Conservation (phyloP, 2,797 vertebrate genomes). For the Platyrinchus mystaceus region DNA sequence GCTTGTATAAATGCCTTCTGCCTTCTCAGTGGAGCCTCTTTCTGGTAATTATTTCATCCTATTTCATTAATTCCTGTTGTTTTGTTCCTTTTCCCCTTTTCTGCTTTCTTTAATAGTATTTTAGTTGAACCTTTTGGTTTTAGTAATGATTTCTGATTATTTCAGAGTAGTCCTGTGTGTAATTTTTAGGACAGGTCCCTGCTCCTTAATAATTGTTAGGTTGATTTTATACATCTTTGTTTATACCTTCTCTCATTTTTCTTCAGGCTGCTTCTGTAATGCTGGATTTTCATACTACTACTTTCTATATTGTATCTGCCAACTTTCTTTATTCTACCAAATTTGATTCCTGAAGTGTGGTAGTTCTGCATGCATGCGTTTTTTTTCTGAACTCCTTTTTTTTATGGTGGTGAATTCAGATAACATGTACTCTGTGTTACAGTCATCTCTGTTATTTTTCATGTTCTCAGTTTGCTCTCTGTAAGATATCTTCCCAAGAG, state of each 20-base stretch:
- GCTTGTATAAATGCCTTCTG: neutral
- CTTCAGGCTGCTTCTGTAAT: neutral
- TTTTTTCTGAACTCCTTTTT: neutral
- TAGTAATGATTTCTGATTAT: neutral
- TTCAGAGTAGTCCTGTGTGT: neutral
- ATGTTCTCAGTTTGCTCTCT: neutral
- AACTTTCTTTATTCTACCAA: neutral
- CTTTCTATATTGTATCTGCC: neutral
- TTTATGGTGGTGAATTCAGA: neutral
- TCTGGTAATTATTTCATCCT: constrained; percentile 14
- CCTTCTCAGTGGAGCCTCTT: neutral
- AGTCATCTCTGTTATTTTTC: neutral
- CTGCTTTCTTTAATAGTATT: neutral
- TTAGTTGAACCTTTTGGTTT: neutral
- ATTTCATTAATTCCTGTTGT: neutral
- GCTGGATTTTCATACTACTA: neutral
- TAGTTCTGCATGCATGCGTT: neutral
- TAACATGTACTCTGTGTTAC: neutral
- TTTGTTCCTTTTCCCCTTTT: neutral
- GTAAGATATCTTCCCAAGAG: neutral
- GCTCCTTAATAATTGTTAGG: neutral
- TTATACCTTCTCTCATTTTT: neutral
- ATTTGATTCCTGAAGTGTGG: neutral
- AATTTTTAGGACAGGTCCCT: neutral
- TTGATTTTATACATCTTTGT: neutral